These are phyloP conservation scores for Thryonomys swinderianus DNA, from an alignment of 2,113 vertebrate species.

Conservation along the genomic window DNA sequence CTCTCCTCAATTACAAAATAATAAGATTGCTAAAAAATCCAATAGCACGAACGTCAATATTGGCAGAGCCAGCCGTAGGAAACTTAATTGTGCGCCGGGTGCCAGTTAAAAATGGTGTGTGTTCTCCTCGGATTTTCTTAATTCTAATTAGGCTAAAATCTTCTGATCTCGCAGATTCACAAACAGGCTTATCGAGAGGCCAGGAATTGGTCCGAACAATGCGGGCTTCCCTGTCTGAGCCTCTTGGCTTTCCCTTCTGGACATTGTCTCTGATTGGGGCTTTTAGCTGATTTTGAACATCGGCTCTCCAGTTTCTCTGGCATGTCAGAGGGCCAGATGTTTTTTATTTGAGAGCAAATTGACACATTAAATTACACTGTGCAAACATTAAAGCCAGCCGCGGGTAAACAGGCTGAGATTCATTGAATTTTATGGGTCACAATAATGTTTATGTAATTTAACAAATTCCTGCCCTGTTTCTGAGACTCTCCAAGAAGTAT, in stretches of 20 bases:
- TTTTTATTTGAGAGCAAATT: slow-evolving; percentile 91
- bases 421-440: slow-evolving; percentile 90
- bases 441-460: slow-evolving; percentile 90
- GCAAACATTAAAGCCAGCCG: slow-evolving; percentile 88
- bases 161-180: slow-evolving; percentile 86
- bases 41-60: slow-evolving; percentile 82
- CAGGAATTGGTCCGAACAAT: slow-evolving; percentile 82
- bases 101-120: slow-evolving; percentile 69
- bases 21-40: slow-evolving; percentile 85
- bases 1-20: slow-evolving; percentile 83
- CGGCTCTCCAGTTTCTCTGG: slow-evolving; percentile 86
- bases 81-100: slow-evolving; percentile 50
- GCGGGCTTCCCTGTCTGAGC: slow-evolving; percentile 80
- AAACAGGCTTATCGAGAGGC: slow-evolving; percentile 85
- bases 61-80: slow-evolving; percentile 75
- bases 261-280: slow-evolving; percentile 76
- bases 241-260: slow-evolving; percentile 78
- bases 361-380: slow-evolving; percentile 90
- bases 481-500: slow-evolving; percentile 83
- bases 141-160: slow-evolving; percentile 86
- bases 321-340: slow-evolving; percentile 90
- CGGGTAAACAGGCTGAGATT: slow-evolving; percentile 87
- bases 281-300: slow-evolving; percentile 81
- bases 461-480: slow-evolving; percentile 87
- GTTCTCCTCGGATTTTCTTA: slow-evolving; percentile 80